Percentiles rank a stretch among this genome's conserved stretches.
phyloP scores from a whole-genome alignment of 2,888 invertebrate species.

The Neocrepidodera transversa region DNA sequence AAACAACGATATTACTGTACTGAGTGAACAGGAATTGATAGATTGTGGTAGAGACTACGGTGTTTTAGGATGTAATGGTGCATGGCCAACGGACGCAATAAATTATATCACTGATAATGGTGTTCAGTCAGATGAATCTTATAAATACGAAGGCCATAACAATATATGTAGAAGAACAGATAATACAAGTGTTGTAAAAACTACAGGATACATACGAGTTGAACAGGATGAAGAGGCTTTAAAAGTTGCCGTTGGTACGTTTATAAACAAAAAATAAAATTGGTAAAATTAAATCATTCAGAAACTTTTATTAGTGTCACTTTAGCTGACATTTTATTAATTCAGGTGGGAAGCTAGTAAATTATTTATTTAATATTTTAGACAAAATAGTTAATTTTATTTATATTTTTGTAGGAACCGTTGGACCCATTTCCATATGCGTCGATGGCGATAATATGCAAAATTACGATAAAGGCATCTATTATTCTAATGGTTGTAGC shows the following conservation, averaged over 20 bases:
- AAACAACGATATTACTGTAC: slow-evolving; percentile 74
- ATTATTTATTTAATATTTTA: no score
- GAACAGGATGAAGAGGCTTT: neutral
- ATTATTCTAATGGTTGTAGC: neutral
- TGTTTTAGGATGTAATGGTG: neutral
- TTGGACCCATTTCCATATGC: slow-evolving; percentile 16
- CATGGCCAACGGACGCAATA: neutral
- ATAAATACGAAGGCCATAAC: neutral
- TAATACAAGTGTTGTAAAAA: neutral
- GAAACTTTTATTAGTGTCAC: no score
- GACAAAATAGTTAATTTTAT: no score
- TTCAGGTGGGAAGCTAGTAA: no score
- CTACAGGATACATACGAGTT: neutral
- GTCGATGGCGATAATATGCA: neutral
- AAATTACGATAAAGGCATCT: slow-evolving; percentile 6
- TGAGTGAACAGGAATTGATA: slow-evolving; percentile 63
- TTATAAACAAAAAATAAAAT: no score
- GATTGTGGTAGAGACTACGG: neutral
- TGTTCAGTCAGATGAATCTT: neutral
- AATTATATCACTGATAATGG: neutral
- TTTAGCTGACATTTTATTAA: no score
- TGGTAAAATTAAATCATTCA: no score
- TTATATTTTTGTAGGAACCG: slow-evolving; percentile 6
- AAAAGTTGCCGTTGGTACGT: slow-evolving; percentile 5
- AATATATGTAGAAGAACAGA: neutral